phyloP scores from a whole-genome alignment of 2,113 vertebrate species.

The Erinaceus europaeus region DNA sequence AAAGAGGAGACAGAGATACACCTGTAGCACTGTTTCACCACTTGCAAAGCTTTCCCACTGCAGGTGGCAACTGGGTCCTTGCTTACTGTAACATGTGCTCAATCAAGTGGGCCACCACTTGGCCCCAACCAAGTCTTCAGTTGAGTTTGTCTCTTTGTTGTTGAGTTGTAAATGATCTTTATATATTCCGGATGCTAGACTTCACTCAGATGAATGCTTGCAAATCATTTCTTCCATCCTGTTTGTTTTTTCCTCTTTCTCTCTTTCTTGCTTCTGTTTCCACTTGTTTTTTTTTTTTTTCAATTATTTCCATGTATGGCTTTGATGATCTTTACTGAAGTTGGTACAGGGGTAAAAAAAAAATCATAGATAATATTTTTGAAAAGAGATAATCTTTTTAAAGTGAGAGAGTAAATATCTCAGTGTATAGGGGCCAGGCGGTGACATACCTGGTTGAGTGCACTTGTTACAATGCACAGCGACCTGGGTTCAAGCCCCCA shows the following conservation, averaged over 20 bases:
- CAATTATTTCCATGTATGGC: conserved; percentile 18
- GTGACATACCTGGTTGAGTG: too few species aligned
- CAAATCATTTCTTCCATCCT: not conserved
- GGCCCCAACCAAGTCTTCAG: not conserved
- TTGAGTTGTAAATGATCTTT: not conserved
- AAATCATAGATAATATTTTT: not conserved
- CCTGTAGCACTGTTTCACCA: too few species aligned
- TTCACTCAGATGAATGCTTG: not conserved
- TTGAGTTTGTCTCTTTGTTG: not conserved
- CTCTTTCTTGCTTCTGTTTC: not conserved
- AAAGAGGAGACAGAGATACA: too few species aligned
- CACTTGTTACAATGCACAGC: too few species aligned
- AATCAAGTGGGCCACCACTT: too few species aligned
- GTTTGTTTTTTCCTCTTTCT: not conserved
- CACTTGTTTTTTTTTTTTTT: conserved; percentile 25
- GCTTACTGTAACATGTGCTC: too few species aligned
- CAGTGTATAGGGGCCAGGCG: too few species aligned
- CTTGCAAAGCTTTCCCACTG: too few species aligned
- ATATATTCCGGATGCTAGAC: not conserved
- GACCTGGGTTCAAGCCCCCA: too few species aligned
- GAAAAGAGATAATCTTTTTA: not conserved
- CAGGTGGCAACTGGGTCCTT: too few species aligned
- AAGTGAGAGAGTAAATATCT: not conserved
- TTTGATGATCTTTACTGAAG: conserved; percentile 14
- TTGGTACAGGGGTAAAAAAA: not conserved